Percentiles rank a stretch among this genome's conserved stretches.
These are phyloP conservation scores for Bujurquina vittata DNA, from an alignment of 2,113 vertebrate genomes.

Conservation along the genomic window DNA sequence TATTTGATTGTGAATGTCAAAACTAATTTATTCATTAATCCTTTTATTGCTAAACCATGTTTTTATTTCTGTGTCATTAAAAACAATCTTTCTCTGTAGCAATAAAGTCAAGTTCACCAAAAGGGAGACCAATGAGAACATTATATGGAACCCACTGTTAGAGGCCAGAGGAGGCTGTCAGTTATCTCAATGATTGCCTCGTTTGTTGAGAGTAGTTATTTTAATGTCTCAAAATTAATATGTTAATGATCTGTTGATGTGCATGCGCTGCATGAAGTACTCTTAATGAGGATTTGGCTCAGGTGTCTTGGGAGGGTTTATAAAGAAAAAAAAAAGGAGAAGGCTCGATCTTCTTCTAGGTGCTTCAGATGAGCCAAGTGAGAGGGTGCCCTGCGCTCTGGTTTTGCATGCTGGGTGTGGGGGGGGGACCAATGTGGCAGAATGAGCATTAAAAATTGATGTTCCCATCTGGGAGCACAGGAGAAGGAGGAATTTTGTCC, in stretches of 20 bases:
- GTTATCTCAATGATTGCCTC: slow-evolving; percentile 12
- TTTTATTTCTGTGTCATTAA: neutral
- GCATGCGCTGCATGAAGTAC: slow-evolving; percentile 6
- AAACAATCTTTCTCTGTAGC: neutral
- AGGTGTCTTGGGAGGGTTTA: slow-evolving; percentile 25
- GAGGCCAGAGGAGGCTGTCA: slow-evolving; percentile 14
- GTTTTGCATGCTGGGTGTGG: slow-evolving; percentile 26
- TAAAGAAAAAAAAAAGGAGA: slow-evolving; percentile 2
- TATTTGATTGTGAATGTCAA: neutral
- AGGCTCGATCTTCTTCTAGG: slow-evolving; percentile 17
- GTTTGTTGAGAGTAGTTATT: slow-evolving; percentile 20
- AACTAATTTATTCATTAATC: neutral
- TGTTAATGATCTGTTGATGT: slow-evolving; percentile 43
- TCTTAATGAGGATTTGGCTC: slow-evolving; percentile 48
- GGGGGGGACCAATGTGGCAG: slow-evolving; percentile 44
- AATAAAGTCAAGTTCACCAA: neutral
- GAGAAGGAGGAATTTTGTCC: neutral
- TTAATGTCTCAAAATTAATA: slow-evolving; percentile 29
- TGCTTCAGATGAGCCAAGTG: slow-evolving; percentile 9
- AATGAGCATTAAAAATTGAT: slow-evolving; percentile 76
- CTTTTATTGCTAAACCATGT: rapidly evolving
- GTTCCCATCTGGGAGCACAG: slow-evolving; percentile 67
- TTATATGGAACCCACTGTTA: neutral
- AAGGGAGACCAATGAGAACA: neutral
- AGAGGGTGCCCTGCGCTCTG: slow-evolving; percentile 42